Percentiles rank a stretch among this genome's conserved stretches.
phyloP scores from a whole-genome alignment of 2,113 vertebrate species.

The Ochotona princeps region DNA sequence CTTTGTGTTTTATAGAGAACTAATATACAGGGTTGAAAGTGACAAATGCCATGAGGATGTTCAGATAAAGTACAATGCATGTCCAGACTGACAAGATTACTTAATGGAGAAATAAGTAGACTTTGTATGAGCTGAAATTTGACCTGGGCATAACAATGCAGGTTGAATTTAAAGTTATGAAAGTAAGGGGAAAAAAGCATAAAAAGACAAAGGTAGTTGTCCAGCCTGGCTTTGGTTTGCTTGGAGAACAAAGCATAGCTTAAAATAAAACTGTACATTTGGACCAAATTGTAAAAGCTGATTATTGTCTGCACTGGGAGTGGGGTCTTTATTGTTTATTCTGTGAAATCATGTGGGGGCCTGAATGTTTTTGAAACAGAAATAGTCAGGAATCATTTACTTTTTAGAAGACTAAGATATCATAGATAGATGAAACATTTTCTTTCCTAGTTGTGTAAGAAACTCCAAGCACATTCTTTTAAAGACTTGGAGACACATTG shows the following conservation, averaged over 20 bases:
- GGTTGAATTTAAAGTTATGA: constrained; percentile 6
- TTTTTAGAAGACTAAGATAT: neutral
- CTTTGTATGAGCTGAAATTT: constrained; percentile 6
- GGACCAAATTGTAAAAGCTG: neutral
- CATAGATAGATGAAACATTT: neutral
- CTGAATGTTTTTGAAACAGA: neutral
- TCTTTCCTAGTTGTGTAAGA: neutral
- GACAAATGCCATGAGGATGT: constrained; percentile 30
- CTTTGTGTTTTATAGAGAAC: neutral
- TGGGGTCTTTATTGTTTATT: neutral
- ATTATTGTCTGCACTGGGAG: neutral
- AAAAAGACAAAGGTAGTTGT: neutral
- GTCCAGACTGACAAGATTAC: constrained; percentile 29
- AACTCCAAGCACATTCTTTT: neutral
- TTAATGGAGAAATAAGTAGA: constrained; percentile 19
- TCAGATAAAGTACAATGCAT: constrained; percentile 9
- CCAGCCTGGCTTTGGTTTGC: neutral
- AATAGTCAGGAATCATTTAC: neutral
- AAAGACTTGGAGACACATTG: neutral
- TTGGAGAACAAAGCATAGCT: neutral
- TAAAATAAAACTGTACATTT: neutral
- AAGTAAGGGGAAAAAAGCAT: neutral
- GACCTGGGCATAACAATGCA: neutral
- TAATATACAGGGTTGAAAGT: neutral
- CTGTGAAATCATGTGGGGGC: neutral